Evolutionary conservation across 2,113 vertebrate species (phyloP), one percentile per base, ranked within the genome.

Genomic region (Montifringilla adamsi): DNA sequence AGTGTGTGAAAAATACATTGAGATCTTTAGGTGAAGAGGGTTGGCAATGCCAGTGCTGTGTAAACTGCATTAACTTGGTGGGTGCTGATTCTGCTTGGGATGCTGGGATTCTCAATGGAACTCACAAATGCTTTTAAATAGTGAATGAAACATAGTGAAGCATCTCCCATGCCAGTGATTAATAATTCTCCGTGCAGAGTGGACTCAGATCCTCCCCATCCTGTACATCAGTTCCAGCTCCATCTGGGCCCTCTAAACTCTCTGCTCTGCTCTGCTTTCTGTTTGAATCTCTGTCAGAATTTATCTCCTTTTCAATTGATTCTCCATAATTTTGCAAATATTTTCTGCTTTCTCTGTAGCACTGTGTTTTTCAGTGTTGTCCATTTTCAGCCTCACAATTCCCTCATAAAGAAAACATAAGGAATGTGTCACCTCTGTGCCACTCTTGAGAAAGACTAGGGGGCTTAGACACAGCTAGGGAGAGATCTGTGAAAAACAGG

Each of bases 331-430:
- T 92, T 43, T 22, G 6, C 49, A 35, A 63, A 39, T 58, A 16
- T 86, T 22, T 20, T 46, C 20, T 85, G 31, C 21, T 39, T 69
- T 77, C 35, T 80, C 19, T 70, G 5, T 90, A 77, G 22, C 27
- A 30, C 37, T 47, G 21, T 83, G 35, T 17, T 67, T 84, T 59
- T 46, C 67, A 74, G 50, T 43, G 41, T 68, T 73, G 50, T 53
- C 66, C 17, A 1, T 69, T 64, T 79, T 53, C 50, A 90, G 43
- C 37, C 43, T 74, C 49, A 20, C 39, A 53, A 9, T 55, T 47
- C 11, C 17, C 43, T 82, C 2, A 0, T 33, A 31, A 27, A 52
- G 35, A 70, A 87, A 74, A 53, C 0, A 0, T 56, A 67, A 69
- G 83, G 68, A 92, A n/a, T 10, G 0, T 14, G 69, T 93, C 75